Conservation (phyloP, 2,888 invertebrate genomes). For the Cinara cedri region DNA sequence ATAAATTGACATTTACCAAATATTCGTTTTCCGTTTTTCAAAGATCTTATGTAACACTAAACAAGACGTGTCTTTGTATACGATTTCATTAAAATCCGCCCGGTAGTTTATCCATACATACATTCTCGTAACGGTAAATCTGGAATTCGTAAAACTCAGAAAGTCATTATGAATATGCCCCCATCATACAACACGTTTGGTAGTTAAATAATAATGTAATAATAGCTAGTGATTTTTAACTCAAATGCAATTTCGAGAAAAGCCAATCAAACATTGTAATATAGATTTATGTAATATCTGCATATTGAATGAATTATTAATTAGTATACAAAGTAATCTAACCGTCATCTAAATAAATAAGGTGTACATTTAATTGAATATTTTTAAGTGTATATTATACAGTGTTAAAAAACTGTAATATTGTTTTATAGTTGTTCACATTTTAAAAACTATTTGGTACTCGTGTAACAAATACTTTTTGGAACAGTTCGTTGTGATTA, state of each 20-base stretch:
- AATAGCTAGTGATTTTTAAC: not conserved
- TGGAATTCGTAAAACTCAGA: not conserved
- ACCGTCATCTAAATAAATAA: no score
- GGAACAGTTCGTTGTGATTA: no score
- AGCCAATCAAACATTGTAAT: not conserved
- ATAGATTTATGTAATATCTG: no score
- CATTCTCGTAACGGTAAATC: conserved; percentile 12
- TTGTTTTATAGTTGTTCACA: no score
- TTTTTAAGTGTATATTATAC: no score
- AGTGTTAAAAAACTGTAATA: no score
- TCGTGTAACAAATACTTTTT: no score
- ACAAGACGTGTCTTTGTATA: not conserved
- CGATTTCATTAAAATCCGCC: conserved; percentile 8
- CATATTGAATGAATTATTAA: no score
- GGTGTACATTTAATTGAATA: no score
- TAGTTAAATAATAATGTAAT: not conserved
- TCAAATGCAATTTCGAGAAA: not conserved
- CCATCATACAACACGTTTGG: not conserved
- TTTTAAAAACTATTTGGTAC: no score
- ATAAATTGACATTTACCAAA: not conserved
- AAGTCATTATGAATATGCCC: conserved; percentile 19
- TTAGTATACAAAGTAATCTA: no score
- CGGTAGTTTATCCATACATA: not conserved
- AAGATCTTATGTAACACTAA: not conserved
- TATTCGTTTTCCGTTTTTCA: not conserved